Base-by-base conservation (phyloP, 2,113 vertebrate genomes). In the Alosa alosa region DNA sequence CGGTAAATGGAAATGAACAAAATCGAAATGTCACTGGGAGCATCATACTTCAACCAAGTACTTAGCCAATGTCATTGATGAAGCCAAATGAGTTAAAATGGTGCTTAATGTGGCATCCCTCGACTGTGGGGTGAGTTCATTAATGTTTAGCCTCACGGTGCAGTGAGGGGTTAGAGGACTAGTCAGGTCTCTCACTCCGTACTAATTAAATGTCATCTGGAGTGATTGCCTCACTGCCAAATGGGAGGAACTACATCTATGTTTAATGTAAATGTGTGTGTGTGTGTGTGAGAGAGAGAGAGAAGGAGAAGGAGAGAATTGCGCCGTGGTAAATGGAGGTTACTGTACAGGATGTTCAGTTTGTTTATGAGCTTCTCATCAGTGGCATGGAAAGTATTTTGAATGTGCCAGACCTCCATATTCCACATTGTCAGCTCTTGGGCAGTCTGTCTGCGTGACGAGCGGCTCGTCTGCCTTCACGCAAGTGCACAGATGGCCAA, bases 401-500 rank as follows among this genome's bases (percentile, higher is more conserved):
- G 64, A 60, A 6, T 57, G 18, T 60, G 52, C 15, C 18, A 22
- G 55, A 22, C 20, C 18, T 60, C 55, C 55, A 22, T 60, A 22
- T 60, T 68, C 64, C 31, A n/a, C n/a, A 1, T 9, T 25, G 7
- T n/a, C 64, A 31, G 64, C 64, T 68, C n/a, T 13, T 25, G 7
- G 64, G 57, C 57, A 10, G 64, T 10, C n/a, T 31, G 10, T 68
- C 25, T 31, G 64, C 64, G n/a, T 31, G 64, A 11, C 5, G 68
- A 75, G 31, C 2, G 55, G 47, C 46, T 15, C 31, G 82, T 83
- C 82, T 17, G 25, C 72, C 36, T 36, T 78, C 72, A 17, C 39
- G 87, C 84, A 83, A 39, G 57, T 82, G 90, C 91, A 92, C 92
- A 93, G 91, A 94, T 90, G 90, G 93, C 85, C 87, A 90, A 92